Base-by-base conservation (phyloP, 2,888 invertebrate genomes). In the Andrena bicolor region DNA sequence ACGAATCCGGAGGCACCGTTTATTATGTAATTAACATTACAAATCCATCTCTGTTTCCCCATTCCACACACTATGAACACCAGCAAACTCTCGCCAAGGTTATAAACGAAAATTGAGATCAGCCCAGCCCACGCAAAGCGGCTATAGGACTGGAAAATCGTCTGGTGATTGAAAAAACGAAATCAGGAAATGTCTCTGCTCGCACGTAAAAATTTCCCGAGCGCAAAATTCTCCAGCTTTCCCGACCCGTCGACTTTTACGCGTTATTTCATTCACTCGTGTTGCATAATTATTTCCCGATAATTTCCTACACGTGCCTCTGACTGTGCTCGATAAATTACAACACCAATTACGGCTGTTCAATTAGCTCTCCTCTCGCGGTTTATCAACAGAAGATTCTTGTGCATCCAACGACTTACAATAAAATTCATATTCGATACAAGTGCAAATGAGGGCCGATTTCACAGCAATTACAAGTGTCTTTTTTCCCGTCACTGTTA, bases 201-300 rank as follows among this genome's bases (percentile, higher is more conserved):
- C 13, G 53, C 6, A 49, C 26, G 32, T 48, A 80, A 60, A 64
- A 28, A 68, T 23, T 30, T 68, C 20, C 20, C 2, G 1, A 51
- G 23, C 20, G 26, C 35, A 32, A 65, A 64, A 51, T 65, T 78
- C 65, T 23, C 20, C 48, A 0, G 30, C 30, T 61, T 65, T 75
- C 75, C 26, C 26, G 74, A 16, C 8, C 26, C 10, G 41, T n/a
- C 10, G 48, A 5, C 26, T 5, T 26, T 2, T 20, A 49, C 23
- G 16, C 26, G 49, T 58, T 49, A 65, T 26, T 60, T 28, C 51
- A 28, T 51, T 5, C 56, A 49, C 20, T 2, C 0, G 3, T 53
- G 20, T 81, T 81, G 80, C 81, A 53, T 80, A 75, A 81, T 80
- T 41, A 41, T 41, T 60, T 35, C 51, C n/a, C 32, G 49, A 48